A percentile compares a stretch with the other conserved stretches of the same genome.
Evolutionary conservation across 2,797 vertebrate species (phyloP).

Genomic region (Carcharodon carcharias): DNA sequence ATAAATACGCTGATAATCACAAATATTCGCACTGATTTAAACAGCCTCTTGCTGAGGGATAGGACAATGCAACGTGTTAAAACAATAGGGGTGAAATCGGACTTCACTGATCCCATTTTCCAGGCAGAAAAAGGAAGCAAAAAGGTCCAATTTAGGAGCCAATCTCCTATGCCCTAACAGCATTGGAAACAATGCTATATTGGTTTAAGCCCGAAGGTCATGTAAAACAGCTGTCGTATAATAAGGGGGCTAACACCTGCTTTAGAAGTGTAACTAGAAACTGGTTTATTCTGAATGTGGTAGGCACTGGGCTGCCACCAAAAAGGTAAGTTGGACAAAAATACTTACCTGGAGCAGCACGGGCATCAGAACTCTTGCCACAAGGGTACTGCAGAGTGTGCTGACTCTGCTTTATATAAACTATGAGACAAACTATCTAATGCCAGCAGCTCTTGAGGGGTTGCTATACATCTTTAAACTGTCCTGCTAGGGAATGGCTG

Average conservation of each 20-base stretch:
- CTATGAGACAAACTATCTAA: background rate
- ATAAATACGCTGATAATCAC: constrained; percentile 3
- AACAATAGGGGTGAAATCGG: background rate
- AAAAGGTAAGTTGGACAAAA: background rate
- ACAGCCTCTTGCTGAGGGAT: no score
- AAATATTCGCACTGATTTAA: background rate
- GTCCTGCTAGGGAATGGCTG: background rate
- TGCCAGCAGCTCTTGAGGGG: background rate
- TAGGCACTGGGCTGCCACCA: background rate
- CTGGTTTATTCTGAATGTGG: background rate
- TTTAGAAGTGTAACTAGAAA: background rate
- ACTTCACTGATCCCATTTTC: background rate
- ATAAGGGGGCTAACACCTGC: background rate
- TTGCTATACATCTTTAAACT: background rate
- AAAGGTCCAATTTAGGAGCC: background rate
- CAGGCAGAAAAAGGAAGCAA: background rate
- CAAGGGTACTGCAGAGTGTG: background rate
- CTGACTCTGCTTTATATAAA: background rate
- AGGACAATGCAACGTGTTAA: background rate
- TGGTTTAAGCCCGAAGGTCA: background rate
- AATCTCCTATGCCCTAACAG: background rate
- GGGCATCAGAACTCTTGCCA: background rate
- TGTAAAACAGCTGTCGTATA: background rate
- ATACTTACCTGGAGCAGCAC: background rate
- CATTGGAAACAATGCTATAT: background rate